These are phyloP conservation scores for Drosophila picticornis DNA, from an alignment of 2,888 invertebrate species.

Conservation along the genomic window DNA sequence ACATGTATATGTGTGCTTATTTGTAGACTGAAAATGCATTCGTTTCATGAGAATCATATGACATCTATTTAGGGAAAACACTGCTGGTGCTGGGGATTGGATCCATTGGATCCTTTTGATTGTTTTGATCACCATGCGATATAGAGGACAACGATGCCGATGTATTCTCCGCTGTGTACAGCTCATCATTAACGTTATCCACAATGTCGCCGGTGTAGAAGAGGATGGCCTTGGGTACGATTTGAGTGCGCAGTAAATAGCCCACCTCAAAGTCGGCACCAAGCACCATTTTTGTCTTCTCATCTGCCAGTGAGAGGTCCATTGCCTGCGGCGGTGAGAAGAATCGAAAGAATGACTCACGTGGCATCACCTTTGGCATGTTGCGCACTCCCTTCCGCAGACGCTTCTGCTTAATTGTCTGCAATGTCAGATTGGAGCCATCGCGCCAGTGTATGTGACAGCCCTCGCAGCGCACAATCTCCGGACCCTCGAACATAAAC, in stretches of 20 bases:
- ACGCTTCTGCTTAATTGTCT: slow-evolving; percentile 54
- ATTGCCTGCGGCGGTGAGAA: slow-evolving; percentile 64
- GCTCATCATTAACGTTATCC: slow-evolving; percentile 58
- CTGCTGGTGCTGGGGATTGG: slow-evolving; percentile 12
- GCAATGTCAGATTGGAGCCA: slow-evolving; percentile 60
- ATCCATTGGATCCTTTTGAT: slow-evolving; percentile 9
- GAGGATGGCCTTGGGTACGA: slow-evolving; percentile 69
- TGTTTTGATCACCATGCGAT: slow-evolving; percentile 35
- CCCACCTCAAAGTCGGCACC: slow-evolving; percentile 68
- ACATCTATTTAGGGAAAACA: slow-evolving; percentile 18
- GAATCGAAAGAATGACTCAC: slow-evolving; percentile 69
- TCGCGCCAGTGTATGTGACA: slow-evolving; percentile 69
- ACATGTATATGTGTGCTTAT: neutral
- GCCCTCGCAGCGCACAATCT: slow-evolving; percentile 69
- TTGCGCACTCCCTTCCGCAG: slow-evolving; percentile 49
- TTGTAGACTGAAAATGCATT: slow-evolving; percentile 15
- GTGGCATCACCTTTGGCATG: slow-evolving; percentile 59
- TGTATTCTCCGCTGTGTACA: slow-evolving; percentile 35
- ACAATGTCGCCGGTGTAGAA: slow-evolving; percentile 71
- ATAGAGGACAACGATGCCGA: slow-evolving; percentile 57
- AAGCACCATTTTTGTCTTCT: slow-evolving; percentile 65
- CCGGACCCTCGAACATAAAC: slow-evolving; percentile 68
- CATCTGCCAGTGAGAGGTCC: slow-evolving; percentile 66
- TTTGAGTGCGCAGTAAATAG: slow-evolving; percentile 66
- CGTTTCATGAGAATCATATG: neutral